A percentile compares a stretch with the other conserved stretches of the same genome.
Evolutionary conservation across 2,797 vertebrate species (phyloP).

Genomic region (Pipistrellus pygmaeus): DNA sequence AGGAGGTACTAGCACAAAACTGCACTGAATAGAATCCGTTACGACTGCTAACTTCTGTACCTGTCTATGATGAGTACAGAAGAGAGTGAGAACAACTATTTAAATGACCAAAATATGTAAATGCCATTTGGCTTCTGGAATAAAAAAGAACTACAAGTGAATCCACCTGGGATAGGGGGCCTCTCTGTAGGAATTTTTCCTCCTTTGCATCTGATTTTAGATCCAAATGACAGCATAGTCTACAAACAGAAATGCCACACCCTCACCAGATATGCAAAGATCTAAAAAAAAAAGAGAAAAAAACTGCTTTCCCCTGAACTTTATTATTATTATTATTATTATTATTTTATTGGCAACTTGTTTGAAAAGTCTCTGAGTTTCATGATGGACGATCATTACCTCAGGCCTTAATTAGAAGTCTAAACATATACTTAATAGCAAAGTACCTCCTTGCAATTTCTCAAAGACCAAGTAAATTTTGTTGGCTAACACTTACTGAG

Average conservation of each 20-base stretch:
- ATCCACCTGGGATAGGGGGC: neutral
- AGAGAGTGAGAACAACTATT: neutral
- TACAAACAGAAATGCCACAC: neutral
- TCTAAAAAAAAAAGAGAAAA: constrained; percentile 37
- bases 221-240: neutral
- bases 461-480: constrained; percentile 96
- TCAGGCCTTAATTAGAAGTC: constrained; percentile 68
- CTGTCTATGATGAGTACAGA: neutral
- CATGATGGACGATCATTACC: constrained; percentile 74
- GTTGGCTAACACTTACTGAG: constrained; percentile 38
- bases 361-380: constrained; percentile 79
- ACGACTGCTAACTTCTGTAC: neutral
- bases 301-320: neutral
- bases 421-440: constrained; percentile 82
- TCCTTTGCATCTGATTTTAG: constrained; percentile 10
- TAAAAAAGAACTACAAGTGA: constrained; percentile 42
- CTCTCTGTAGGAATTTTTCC: neutral
- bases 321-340: neutral
- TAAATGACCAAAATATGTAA: neutral
- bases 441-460: constrained; percentile 96
- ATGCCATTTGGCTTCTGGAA: constrained; percentile 42
- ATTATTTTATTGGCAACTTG: constrained; percentile 52
- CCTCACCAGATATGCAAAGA: neutral
- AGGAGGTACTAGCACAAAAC: neutral
- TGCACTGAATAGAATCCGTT: neutral